Conservation (phyloP, 2,888 invertebrate genomes). For the Drosophila incognita region DNA sequence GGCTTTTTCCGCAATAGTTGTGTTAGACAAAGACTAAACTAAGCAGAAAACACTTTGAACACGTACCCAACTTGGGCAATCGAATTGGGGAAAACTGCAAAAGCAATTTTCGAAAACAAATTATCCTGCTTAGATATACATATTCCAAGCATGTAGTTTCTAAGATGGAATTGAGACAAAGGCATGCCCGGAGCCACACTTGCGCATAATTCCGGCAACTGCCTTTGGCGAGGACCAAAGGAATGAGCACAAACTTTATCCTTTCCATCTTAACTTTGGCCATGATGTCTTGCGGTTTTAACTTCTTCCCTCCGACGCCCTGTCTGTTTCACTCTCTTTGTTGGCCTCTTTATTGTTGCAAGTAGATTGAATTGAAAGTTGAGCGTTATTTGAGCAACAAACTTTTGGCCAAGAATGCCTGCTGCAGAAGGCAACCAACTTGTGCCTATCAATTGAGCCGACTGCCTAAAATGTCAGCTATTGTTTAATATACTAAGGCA, state of each 20-base stretch:
- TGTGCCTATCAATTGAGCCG: conserved; percentile 28
- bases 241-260: conserved; percentile 45
- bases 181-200: conserved; percentile 25
- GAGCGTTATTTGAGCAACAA: conserved; percentile 42
- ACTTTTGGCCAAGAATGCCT: conserved; percentile 31
- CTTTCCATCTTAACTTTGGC: conserved; percentile 52
- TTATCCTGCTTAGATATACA: conserved; percentile 35
- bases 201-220: conserved; percentile 33
- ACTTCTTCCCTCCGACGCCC: neutral
- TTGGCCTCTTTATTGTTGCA: conserved; percentile 38
- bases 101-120: conserved; percentile 48
- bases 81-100: conserved; percentile 19
- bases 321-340: neutral
- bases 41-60: conserved; percentile 1
- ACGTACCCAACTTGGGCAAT: conserved; percentile 20
- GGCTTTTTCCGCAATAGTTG: neutral
- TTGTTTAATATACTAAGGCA: conserved; percentile 1
- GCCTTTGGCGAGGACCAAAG: conserved; percentile 27
- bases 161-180: conserved; percentile 14
- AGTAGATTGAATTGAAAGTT: conserved; percentile 60
- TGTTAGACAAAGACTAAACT: neutral
- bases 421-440: conserved; percentile 14
- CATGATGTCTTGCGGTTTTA: conserved; percentile 51
- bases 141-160: conserved; percentile 24
- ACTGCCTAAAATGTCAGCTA: conserved; percentile 7